Base-by-base conservation (phyloP, 2,113 vertebrate species). In the Chaetops frenatus region DNA sequence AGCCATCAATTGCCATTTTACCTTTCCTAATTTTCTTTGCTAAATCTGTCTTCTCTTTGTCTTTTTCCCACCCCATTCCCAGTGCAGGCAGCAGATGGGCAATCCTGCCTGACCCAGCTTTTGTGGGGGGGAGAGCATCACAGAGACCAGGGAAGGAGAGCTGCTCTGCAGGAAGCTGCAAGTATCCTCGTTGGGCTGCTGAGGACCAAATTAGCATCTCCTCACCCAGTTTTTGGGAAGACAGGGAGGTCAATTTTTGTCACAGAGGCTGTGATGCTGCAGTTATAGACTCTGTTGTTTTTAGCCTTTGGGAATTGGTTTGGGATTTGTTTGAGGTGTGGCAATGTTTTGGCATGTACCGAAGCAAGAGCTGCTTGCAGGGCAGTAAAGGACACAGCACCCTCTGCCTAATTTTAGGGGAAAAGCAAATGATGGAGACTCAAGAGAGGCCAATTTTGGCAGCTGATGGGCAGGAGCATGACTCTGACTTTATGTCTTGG, bases 111-210 rank as follows among this genome's bases (percentile, higher is more conserved):
- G 18, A 48, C 70, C 31, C 1, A 0, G 54, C 51, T 76, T 79
- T 57, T 2, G 3, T 4, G 18, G 45, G 65, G 6, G 5, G 1
- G 1, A 71, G 47, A 85, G 35, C 65, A 21, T 36, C 1, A 0
- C 0, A 0, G 31, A 44, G 17, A 56, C n/a, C 23, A 8, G 0
- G 1, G 73, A 21, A 50, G 38, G 47, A 48, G 23, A n/a, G 33
- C 3, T 73, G 33, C 50, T 73, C 25, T 48, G 35, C 2, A 6
- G 51, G 60, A 71, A 21, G 23, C 33, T n/a, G 38, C 1, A 8
- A 58, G 48, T 53, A 67, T 61, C 69, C 51, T 89, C 1, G 0
- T 0, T 6, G 40, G 45, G 61, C 31, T 2, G 6, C n/a, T 2
- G 18, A 67, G 57, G 53, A 79, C 92, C 40, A 48, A 67, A 72